Conservation (phyloP, 1,140 invertebrate species). For the Asbolus verrucosus region DNA sequence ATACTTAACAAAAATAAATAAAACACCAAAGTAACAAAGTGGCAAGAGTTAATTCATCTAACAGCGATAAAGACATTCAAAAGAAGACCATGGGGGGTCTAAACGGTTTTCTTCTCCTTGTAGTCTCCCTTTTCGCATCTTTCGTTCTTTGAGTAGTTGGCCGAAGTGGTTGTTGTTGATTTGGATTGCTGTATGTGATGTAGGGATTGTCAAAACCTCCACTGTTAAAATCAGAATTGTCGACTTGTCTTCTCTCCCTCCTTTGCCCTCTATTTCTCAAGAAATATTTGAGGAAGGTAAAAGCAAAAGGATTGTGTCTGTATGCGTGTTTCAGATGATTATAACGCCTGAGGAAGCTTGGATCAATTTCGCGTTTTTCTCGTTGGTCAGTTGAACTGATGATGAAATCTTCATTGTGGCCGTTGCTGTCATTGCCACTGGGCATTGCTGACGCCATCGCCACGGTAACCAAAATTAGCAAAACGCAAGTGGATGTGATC, state of each 20-base stretch:
- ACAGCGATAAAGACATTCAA: not conserved
- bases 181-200: constrained; percentile 1
- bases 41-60: not conserved
- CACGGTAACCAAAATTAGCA: no score
- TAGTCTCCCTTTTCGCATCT: constrained; percentile 1
- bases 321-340: not conserved
- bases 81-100: constrained; percentile 14
- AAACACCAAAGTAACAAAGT: no score
- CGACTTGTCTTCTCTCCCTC: constrained; percentile 2
- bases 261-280: constrained; percentile 10
- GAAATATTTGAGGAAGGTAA: constrained; percentile 13
- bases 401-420: no score
- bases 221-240: not conserved
- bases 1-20: no score
- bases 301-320: constrained; percentile 10
- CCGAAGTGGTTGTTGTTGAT: not conserved
- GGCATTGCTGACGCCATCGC: no score
- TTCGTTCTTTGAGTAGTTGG: constrained; percentile 4
- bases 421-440: no score
- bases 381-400: no score
- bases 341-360: not conserved
- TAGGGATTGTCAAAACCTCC: not conserved
- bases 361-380: not conserved
- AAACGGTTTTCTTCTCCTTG: constrained; percentile 5
- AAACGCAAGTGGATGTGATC: no score